phyloP scores from a whole-genome alignment of 1,140 invertebrate genomes.

The Aphis craccivora region DNA sequence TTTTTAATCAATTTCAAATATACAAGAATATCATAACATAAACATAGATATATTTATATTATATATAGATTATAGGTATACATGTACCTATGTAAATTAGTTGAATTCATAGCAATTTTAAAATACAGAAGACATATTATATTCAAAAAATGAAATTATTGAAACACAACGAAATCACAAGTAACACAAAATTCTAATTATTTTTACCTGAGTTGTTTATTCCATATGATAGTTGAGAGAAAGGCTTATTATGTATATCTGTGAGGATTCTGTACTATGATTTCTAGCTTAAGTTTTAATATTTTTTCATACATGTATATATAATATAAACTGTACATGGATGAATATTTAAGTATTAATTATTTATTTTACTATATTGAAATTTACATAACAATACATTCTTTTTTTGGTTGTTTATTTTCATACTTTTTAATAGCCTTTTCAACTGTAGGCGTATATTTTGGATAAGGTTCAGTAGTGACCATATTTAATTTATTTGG shows the following conservation, averaged over 20 bases:
- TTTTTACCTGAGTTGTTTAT: conserved; percentile 54
- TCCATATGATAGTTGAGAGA: conserved; percentile 31
- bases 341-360: conserved; percentile 4
- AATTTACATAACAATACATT: conserved; percentile 59
- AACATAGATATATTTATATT: neutral
- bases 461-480: conserved; percentile 52
- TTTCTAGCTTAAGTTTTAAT: conserved; percentile 28
- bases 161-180: conserved; percentile 43
- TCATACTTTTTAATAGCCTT: conserved; percentile 57
- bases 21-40: neutral
- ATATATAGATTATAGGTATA: neutral
- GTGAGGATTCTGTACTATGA: conserved; percentile 29
- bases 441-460: conserved; percentile 50
- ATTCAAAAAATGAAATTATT: conserved; percentile 2
- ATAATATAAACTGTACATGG: neutral
- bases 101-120: conserved; percentile 20
- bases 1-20: neutral
- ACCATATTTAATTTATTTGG: conserved; percentile 19
- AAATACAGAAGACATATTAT: conserved; percentile 25
- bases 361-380: conserved; percentile 22
- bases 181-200: neutral
- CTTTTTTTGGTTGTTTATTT: conserved; percentile 57
- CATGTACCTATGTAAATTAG: neutral
- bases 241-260: conserved; percentile 52
- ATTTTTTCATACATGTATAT: neutral